These are phyloP conservation scores for Argyra leucocephala DNA, from an alignment of 2,888 invertebrate genomes.

Conservation along the genomic window DNA sequence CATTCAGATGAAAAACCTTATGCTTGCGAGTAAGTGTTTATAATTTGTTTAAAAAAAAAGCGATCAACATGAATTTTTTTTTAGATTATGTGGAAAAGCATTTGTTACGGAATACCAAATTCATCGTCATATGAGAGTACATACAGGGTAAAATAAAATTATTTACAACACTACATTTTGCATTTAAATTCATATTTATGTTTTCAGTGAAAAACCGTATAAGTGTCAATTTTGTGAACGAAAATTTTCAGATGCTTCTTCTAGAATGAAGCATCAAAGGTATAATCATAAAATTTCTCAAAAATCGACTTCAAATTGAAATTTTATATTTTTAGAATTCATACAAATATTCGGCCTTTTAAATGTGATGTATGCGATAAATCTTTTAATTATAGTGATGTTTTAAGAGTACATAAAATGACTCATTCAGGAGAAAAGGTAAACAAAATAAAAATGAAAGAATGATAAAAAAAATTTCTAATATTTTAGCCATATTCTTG, in stretches of 20 bases:
- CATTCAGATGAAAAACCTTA: constrained; percentile 40
- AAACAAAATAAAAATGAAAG: constrained; percentile 16
- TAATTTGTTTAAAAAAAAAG: background rate
- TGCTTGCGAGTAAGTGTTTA: constrained; percentile 37
- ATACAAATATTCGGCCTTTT: constrained; percentile 40
- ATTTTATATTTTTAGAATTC: constrained; percentile 30
- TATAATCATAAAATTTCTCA: constrained; percentile 20
- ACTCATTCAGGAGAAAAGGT: constrained; percentile 42
- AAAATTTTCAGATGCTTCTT: constrained; percentile 40
- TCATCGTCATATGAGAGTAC: constrained; percentile 41
- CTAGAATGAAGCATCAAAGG: constrained; percentile 42
- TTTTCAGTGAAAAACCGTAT: constrained; percentile 33
- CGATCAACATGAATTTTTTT: constrained; percentile 7
- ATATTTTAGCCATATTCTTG: constrained; percentile 27
- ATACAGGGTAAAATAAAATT: constrained; percentile 32
- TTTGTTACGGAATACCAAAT: constrained; percentile 42
- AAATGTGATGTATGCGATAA: constrained; percentile 38
- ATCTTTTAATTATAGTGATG: constrained; percentile 40
- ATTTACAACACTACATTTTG: background rate
- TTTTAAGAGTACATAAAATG: constrained; percentile 37
- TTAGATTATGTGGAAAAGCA: constrained; percentile 37
- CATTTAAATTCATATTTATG: background rate
- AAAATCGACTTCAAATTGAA: background rate
- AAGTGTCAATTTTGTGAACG: constrained; percentile 38
- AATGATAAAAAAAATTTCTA: background rate